Evolutionary conservation across 2,797 vertebrate genomes (phyloP), one percentile per base, ranked within the genome.

Genomic region (Tarsius wallacei): DNA sequence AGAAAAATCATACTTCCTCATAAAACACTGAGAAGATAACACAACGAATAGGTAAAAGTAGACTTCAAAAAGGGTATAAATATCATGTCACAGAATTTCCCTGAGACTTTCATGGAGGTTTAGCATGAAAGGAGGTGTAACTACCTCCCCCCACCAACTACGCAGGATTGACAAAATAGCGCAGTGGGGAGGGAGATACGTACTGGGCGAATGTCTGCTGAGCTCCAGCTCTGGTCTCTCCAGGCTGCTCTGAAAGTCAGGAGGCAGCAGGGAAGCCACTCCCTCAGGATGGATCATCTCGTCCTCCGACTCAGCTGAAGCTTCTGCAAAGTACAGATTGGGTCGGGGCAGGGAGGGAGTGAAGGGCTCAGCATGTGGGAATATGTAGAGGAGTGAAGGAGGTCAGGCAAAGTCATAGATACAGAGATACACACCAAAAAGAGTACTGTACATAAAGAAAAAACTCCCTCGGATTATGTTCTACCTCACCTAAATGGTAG

Each of bases 241-340:
- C 96, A 98, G 95, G 97, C 98, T 98, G 95, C 98, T 97, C 92
- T 98, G 92, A 96, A 98, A 97, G 95, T 98, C 97, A 97, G 97
- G 97, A 97, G 98, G 98, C 95, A 98, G 97, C 96, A 98, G 96
- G 97, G 98, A 98, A 98, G 97, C 93, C 96, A 98, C 93, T 96
- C 98, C 97, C 96, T 98, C 98, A 33, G 98, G 97, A 96, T 98
- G 97, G 93, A 97, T 96, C 94, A 98, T 97, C 96, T 98, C 98
- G 93, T 98, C 98, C 97, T 98, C 98, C 31, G 98, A 98, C 95
- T 98, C 98, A 91, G 98, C 97, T 96, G 97, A 98, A 96, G 98
- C 97, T 95, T 98, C 98, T 98, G 97, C 93, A 98, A 98, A 97
- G 97, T 70, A 98, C 94, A 98, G 83, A 98, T 89, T 88, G 96